A percentile compares a stretch with the other conserved stretches of the same genome.
Evolutionary conservation across 2,113 vertebrate genomes (phyloP).

Genomic region (Notothenia rossii): DNA sequence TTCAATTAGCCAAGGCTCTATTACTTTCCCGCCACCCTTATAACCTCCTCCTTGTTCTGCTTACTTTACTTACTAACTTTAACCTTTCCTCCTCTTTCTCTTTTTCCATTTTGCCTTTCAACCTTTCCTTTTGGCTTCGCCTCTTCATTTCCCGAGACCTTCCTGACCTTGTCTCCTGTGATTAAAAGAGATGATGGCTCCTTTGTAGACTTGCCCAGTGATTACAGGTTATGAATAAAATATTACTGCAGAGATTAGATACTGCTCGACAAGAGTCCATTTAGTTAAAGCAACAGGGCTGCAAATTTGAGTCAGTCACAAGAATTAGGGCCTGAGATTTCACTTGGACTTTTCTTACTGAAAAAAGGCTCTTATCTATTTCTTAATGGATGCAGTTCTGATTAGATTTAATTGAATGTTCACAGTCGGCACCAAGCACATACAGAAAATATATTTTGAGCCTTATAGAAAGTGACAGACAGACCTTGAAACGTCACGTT

Average conservation of each 20-base stretch:
- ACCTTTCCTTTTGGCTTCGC: constrained; percentile 26
- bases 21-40: too few species aligned
- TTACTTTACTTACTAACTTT: not conserved
- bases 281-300: not conserved
- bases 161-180: constrained; percentile 19
- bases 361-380: too few species aligned
- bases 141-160: constrained; percentile 24
- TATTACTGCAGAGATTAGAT: constrained; percentile 18
- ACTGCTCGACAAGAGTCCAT: not conserved
- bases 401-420: too few species aligned
- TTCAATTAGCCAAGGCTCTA: constrained; percentile 5
- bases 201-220: constrained; percentile 24
- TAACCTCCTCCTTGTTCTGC: not conserved
- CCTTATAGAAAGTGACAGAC: not conserved
- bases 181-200: constrained; percentile 34
- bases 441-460: not conserved
- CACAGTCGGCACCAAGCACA: too few species aligned
- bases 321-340: not conserved
- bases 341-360: too few species aligned
- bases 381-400: too few species aligned
- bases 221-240: constrained; percentile 31
- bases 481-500: not conserved
- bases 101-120: constrained; percentile 37
- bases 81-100: constrained; percentile 1
- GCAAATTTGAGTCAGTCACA: not conserved